Percentiles rank a stretch among this genome's conserved stretches.
Evolutionary conservation across 2,888 invertebrate species (phyloP).

Genomic region (Phytoseiulus persimilis): DNA sequence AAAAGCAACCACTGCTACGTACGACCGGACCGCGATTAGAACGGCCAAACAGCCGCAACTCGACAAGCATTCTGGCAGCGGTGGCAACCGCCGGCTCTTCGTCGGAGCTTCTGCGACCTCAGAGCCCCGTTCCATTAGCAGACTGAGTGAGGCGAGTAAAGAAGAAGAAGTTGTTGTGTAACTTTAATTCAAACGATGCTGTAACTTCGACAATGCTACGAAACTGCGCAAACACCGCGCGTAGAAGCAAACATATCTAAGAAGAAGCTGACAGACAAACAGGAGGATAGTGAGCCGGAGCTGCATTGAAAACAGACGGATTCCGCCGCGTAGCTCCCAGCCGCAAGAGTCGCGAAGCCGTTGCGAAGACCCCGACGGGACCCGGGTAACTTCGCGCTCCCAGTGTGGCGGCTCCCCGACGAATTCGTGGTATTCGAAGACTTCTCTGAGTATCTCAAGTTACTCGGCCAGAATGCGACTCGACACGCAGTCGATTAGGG

Average conservation of each 20-base stretch:
- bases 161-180: neutral
- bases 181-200: neutral
- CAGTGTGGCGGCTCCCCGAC: too few relatives aligned
- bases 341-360: too few relatives aligned
- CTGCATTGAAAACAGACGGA: too few relatives aligned
- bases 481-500: too few relatives aligned
- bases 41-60: neutral
- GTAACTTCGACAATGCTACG: neutral
- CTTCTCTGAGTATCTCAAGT: too few relatives aligned
- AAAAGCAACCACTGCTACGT: neutral
- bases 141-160: neutral
- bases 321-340: too few relatives aligned
- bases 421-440: too few relatives aligned
- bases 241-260: neutral
- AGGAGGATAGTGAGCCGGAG: too few relatives aligned
- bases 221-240: neutral
- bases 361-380: too few relatives aligned
- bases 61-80: neutral
- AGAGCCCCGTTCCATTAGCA: neutral
- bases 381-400: too few relatives aligned
- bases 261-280: too few relatives aligned
- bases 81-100: neutral
- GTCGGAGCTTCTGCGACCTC: neutral
- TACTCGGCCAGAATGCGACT: too few relatives aligned
- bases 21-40: neutral